These are phyloP conservation scores for Podarcis raffonei DNA, from an alignment of 2,113 vertebrate species.

Conservation along the genomic window DNA sequence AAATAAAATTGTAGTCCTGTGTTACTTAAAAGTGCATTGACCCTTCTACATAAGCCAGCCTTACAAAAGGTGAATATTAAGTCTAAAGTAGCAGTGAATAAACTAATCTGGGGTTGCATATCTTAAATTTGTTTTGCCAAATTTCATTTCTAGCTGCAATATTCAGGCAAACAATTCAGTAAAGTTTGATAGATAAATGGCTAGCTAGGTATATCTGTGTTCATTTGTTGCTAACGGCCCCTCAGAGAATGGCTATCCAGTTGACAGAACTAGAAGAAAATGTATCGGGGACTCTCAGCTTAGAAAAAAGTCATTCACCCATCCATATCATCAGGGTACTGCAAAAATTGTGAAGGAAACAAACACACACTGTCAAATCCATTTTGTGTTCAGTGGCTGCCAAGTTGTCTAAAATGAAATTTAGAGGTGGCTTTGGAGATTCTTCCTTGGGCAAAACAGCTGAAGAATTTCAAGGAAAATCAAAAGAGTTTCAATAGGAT, in stretches of 20 bases:
- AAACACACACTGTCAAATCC: not conserved
- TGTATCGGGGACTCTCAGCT: constrained; percentile 6
- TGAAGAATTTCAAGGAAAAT: not conserved
- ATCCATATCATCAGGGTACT: not conserved
- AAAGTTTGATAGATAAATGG: constrained; percentile 4
- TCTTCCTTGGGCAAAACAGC: not conserved
- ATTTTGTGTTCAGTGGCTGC: not conserved
- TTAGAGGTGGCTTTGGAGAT: not conserved
- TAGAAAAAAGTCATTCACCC: not conserved
- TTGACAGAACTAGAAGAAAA: not conserved
- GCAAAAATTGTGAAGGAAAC: not conserved
- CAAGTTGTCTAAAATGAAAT: not conserved
- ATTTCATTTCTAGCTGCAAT: not conserved
- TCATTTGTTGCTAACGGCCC: not conserved
- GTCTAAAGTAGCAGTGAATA: not conserved
- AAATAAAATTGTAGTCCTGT: not conserved
- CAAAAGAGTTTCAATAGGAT: not conserved
- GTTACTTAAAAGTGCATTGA: not conserved
- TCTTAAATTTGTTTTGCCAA: not conserved
- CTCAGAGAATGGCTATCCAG: not conserved
- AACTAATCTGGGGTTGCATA: not conserved
- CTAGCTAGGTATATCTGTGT: not conserved
- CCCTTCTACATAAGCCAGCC: not conserved
- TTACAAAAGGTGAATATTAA: not conserved
- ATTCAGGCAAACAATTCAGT: not conserved